phyloP scores from a whole-genome alignment of 2,888 invertebrate species.

The Syrista parreyssii region DNA sequence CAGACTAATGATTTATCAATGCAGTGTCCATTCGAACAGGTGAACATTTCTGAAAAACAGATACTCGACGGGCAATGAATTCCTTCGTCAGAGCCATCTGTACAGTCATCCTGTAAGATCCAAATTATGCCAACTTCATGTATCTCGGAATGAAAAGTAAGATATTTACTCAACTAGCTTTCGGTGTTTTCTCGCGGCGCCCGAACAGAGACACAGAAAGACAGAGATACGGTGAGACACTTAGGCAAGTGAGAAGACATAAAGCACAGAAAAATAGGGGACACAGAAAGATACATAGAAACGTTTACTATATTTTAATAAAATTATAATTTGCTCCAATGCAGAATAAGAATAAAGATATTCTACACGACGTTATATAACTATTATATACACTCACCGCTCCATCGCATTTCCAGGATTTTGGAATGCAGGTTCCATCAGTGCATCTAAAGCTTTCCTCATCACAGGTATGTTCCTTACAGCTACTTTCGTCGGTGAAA shows the following conservation, averaged over 20 bases:
- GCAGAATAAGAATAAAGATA: too few relatives aligned
- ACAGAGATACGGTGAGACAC: too few relatives aligned
- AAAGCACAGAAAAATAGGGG: too few relatives aligned
- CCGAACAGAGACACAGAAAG: too few relatives aligned
- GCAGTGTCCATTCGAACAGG: constrained; percentile 70
- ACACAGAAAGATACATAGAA: too few relatives aligned
- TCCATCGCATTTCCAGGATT: constrained; percentile 65
- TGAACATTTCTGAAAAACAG: constrained; percentile 63
- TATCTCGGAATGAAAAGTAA: background rate
- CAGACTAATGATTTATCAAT: constrained; percentile 70
- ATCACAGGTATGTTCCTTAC: constrained; percentile 48
- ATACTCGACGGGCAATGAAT: constrained; percentile 34
- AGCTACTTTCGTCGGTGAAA: constrained; percentile 77
- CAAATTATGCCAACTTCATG: background rate
- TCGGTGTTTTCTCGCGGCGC: too few relatives aligned
- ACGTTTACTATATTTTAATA: too few relatives aligned
- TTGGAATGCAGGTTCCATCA: constrained; percentile 61
- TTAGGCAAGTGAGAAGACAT: too few relatives aligned
- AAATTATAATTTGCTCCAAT: too few relatives aligned
- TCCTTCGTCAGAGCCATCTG: constrained; percentile 60
- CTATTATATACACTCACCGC: constrained; percentile 28
- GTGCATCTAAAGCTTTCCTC: constrained; percentile 53
- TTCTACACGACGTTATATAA: too few relatives aligned
- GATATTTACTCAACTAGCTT: too few relatives aligned
- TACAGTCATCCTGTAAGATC: constrained; percentile 48